Percentiles rank a stretch among this genome's conserved stretches.
phyloP scores from a whole-genome alignment of 2,888 invertebrate genomes.

The Cataglyphis albicans region DNA sequence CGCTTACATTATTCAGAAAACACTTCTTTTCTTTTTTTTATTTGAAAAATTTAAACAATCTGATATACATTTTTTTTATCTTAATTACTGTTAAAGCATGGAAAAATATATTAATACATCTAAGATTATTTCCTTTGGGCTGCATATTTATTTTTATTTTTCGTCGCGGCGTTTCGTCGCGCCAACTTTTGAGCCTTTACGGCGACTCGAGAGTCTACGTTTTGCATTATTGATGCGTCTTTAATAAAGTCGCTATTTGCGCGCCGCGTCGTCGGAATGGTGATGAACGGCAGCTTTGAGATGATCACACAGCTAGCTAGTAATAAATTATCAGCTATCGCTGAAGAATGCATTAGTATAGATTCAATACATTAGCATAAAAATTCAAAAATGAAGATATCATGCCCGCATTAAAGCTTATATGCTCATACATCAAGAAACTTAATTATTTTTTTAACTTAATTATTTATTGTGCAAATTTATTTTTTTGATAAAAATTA shows the following conservation, averaged over 20 bases:
- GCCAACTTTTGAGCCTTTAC: neutral
- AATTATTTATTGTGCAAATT: neutral
- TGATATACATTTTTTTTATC: neutral
- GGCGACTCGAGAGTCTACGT: neutral
- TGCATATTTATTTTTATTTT: neutral
- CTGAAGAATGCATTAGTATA: neutral
- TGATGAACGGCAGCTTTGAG: slow-evolving; percentile 1
- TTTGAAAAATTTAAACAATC: neutral
- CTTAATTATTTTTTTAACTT: neutral
- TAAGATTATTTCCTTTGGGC: neutral
- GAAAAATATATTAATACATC: neutral
- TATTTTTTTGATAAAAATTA: neutral
- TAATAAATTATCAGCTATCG: slow-evolving; percentile 2
- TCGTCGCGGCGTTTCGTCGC: neutral
- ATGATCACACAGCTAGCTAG: neutral
- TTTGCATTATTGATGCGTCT: slow-evolving; percentile 24
- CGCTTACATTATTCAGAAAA: neutral
- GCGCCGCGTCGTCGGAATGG: neutral
- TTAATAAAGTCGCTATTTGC: slow-evolving; percentile 24
- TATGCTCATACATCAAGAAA: neutral
- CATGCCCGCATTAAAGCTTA: neutral
- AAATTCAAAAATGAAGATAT: neutral
- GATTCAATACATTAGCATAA: neutral
- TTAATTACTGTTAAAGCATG: neutral
- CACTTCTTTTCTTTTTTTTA: neutral